Conservation (phyloP, 2,888 invertebrate species). For the Acrobasis suavella region DNA sequence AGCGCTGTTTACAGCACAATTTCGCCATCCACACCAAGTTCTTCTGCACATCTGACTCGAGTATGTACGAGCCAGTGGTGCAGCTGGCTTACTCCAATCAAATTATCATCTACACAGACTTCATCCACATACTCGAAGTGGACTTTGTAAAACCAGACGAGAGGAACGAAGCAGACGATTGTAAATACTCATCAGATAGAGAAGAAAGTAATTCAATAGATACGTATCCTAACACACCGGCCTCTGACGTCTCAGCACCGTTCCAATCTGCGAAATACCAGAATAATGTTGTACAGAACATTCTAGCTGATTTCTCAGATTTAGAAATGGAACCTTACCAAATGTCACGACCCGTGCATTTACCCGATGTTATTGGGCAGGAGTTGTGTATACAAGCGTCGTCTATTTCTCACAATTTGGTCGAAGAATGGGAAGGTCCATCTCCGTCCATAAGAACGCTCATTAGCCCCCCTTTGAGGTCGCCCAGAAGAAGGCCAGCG, state of each 20-base stretch:
- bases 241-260: conserved; percentile 66
- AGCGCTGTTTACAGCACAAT: conserved; percentile 93
- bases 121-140: conserved; percentile 89
- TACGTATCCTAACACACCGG: conserved; percentile 63
- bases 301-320: conserved; percentile 84
- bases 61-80: conserved; percentile 87
- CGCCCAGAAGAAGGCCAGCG: conserved; percentile 71
- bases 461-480: conserved; percentile 74
- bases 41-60: conserved; percentile 93
- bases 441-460: conserved; percentile 74
- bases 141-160: conserved; percentile 77
- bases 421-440: conserved; percentile 80
- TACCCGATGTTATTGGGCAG: conserved; percentile 74
- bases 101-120: conserved; percentile 92
- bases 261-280: conserved; percentile 79
- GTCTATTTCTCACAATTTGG: conserved; percentile 71
- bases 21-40: conserved; percentile 96
- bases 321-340: conserved; percentile 80
- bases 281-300: conserved; percentile 83
- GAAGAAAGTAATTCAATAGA: conserved; percentile 64
- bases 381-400: conserved; percentile 75
- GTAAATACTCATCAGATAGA: conserved; percentile 60
- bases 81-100: conserved; percentile 87
- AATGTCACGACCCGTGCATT: conserved; percentile 67
- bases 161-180: conserved; percentile 58